Evolutionary conservation across 2,888 invertebrate species (phyloP), one percentile per base, ranked within the genome.

Genomic region (Machimus atricapillus): DNA sequence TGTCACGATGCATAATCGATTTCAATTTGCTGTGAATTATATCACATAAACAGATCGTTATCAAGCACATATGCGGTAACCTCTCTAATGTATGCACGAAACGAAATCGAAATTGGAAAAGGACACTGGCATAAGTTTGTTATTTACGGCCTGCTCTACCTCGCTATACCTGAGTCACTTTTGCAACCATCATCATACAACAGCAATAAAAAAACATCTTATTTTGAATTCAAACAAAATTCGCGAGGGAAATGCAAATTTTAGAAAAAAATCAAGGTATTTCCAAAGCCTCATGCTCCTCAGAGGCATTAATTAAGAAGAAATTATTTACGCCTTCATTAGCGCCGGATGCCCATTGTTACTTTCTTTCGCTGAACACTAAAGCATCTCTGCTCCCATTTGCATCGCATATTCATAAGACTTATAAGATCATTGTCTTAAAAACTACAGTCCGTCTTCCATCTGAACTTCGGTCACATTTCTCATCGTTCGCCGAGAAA

Each of bases 261-360:
- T 8, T 43, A 0, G 23, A 9, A 43, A 77, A 23, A 78, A 78
- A 78, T 43, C 43, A 37, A 78, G 37, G n/a, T 43, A 43, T 78
- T 78, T 78, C 78, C 9, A 78, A 78, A 78, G n/a, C 16, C 19
- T 14, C 34, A 46, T 19, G 23, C 43, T 40, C 23, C 14, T 19
- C 46, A 77, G 14, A 40, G n/a, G 77, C 34, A 78, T 78, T 40
- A 78, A 78, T 43, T 43, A 78, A 78, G 23, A 78, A 34, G 43
- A 78, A 40, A 40, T 78, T 43, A 78, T 78, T 78, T 79, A 79
- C 79, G 16, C 79, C 79, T 52, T 79, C 46, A 79, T 46, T 79
- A 46, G 79, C 79, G 31, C 79, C 79, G 31, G 52, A 34, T 77
- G 19, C 1, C 79, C 12, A 79, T 79, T 79, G 79, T 79, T 79